phyloP scores from a whole-genome alignment of 2,797 vertebrate species.

The Anomalospiza imberbis region DNA sequence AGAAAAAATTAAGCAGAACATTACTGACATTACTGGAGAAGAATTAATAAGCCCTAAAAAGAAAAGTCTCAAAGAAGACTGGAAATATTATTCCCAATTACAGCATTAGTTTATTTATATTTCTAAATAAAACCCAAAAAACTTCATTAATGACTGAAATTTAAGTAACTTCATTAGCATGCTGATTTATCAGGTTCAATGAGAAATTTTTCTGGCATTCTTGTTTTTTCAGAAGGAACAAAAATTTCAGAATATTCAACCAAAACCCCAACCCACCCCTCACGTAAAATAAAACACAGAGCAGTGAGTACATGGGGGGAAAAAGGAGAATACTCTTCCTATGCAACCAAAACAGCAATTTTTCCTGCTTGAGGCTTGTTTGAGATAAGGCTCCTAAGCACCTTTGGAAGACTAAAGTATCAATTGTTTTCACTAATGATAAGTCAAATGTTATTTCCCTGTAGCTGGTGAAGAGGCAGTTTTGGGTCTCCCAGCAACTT shows the following conservation, averaged over 20 bases:
- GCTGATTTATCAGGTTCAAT: background rate
- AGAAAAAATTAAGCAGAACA: background rate
- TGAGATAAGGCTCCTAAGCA: background rate
- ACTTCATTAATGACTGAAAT: background rate
- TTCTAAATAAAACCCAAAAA: background rate
- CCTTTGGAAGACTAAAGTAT: background rate
- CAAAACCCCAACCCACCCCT: fast-evolving
- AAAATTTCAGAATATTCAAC: background rate
- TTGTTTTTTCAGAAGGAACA: background rate
- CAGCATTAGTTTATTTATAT: background rate
- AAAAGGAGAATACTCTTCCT: background rate
- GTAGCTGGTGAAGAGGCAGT: background rate
- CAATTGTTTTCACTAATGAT: background rate
- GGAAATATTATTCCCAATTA: background rate
- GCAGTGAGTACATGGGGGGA: fast-evolving
- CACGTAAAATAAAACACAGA: background rate
- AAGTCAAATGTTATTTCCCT: background rate
- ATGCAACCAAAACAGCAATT: background rate
- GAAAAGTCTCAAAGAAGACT: background rate
- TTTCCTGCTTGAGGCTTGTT: background rate
- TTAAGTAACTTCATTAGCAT: background rate
- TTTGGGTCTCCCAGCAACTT: background rate
- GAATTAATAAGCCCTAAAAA: background rate
- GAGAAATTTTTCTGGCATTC: background rate
- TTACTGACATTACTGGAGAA: background rate